These are phyloP conservation scores for Lophius americanus DNA, from an alignment of 2,797 vertebrate species.

Conservation along the genomic window DNA sequence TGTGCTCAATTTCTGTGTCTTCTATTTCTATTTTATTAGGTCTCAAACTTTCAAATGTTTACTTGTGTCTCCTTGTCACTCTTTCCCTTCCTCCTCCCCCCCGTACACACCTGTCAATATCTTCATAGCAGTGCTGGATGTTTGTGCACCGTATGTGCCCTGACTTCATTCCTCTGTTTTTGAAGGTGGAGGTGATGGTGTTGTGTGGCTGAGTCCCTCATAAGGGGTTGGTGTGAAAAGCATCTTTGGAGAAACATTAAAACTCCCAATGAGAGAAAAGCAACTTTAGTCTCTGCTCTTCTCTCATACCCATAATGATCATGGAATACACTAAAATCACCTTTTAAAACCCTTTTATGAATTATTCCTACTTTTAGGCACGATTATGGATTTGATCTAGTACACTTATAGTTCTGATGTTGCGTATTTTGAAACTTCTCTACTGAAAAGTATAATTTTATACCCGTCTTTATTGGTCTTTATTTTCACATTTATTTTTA, in stretches of 20 bases:
- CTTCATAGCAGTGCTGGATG: slow-evolving; percentile 8
- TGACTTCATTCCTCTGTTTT: background rate
- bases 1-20: background rate
- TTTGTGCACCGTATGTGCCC: slow-evolving; percentile 3
- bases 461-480: slow-evolving; percentile 10
- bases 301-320: slow-evolving; percentile 41
- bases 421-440: slow-evolving; percentile 14
- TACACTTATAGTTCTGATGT: slow-evolving; percentile 3
- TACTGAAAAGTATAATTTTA: slow-evolving; percentile 15
- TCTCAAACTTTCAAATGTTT: background rate
- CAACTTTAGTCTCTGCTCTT: slow-evolving; percentile 30
- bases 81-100: background rate
- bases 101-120: background rate
- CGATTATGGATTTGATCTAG: slow-evolving; percentile 16
- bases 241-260: slow-evolving; percentile 45
- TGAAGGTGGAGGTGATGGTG: slow-evolving; percentile 1
- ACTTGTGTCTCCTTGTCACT: background rate
- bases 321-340: slow-evolving; percentile 48
- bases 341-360: slow-evolving; percentile 51
- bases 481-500: slow-evolving; percentile 20
- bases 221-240: slow-evolving; percentile 5
- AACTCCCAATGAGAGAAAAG: slow-evolving; percentile 44
- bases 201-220: slow-evolving; percentile 18
- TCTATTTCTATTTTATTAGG: background rate
- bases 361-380: slow-evolving; percentile 32